Conservation (phyloP, 2,797 vertebrate genomes). For the Sphenopsis melanotis region DNA sequence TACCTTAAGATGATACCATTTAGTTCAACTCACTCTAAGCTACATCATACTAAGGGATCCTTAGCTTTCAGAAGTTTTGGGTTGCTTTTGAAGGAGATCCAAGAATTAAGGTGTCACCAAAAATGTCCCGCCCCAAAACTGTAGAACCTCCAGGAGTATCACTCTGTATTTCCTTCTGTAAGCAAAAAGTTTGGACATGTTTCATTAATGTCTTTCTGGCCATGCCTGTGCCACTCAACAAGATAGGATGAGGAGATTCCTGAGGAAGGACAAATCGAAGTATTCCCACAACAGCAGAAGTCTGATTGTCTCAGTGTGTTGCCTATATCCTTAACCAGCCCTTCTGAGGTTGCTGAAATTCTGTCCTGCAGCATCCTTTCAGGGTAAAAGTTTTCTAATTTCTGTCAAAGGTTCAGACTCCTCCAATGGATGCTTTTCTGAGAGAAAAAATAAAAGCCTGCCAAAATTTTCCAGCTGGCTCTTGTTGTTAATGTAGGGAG, state of each 20-base stretch:
- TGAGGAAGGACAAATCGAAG: not conserved
- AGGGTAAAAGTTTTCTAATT: not conserved
- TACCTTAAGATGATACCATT: not conserved
- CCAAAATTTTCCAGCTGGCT: constrained; percentile 1
- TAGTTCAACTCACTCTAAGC: not conserved
- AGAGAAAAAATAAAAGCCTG: not conserved
- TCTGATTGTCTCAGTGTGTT: not conserved
- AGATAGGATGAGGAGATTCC: not conserved
- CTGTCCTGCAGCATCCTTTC: not conserved
- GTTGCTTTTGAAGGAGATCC: not conserved
- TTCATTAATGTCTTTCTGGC: not conserved
- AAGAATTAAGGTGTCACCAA: not conserved
- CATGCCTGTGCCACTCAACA: not conserved
- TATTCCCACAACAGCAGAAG: not conserved
- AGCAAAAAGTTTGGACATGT: not conserved
- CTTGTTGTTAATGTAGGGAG: not conserved
- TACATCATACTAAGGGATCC: not conserved
- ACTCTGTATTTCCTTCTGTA: not conserved
- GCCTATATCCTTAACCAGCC: not conserved
- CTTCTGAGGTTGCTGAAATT: not conserved
- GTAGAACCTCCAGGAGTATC: not conserved
- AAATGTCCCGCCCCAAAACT: not conserved
- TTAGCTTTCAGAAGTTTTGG: not conserved
- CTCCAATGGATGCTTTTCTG: not conserved
- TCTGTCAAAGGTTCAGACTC: not conserved